These are phyloP conservation scores for Hermaeophaga mercurialis DNA, from an alignment of 2,888 invertebrate genomes.

Conservation along the genomic window DNA sequence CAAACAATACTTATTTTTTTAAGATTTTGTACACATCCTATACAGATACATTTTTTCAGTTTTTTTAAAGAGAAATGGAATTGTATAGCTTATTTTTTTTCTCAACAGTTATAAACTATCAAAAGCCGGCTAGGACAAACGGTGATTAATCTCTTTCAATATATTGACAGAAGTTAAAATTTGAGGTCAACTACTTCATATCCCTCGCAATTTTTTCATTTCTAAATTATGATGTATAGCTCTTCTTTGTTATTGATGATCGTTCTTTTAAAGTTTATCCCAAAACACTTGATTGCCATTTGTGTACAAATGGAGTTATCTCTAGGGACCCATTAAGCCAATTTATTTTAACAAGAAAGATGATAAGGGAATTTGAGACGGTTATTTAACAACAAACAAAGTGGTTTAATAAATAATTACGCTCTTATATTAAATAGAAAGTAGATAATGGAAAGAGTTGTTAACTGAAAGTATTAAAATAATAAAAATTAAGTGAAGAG, in stretches of 20 bases:
- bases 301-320: not conserved
- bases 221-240: slow-evolving; percentile 9
- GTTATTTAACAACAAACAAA: not conserved
- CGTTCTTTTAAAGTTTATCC: slow-evolving; percentile 8
- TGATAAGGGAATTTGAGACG: not conserved
- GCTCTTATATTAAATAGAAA: too few relatives aligned
- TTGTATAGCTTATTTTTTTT: too few relatives aligned
- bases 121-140: not conserved
- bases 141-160: slow-evolving; percentile 2
- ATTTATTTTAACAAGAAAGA: not conserved
- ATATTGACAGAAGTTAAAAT: slow-evolving; percentile 6
- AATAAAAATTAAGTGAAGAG: too few relatives aligned
- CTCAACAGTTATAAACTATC: too few relatives aligned
- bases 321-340: slow-evolving; percentile 1
- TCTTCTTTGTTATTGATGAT: slow-evolving; percentile 9
- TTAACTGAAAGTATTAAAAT: too few relatives aligned
- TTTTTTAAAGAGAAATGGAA: too few relatives aligned
- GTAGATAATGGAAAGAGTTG: too few relatives aligned
- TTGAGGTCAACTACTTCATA: slow-evolving; percentile 5
- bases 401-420: too few relatives aligned
- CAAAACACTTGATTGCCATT: slow-evolving; percentile 2
- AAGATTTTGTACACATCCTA: too few relatives aligned
- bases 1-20: too few relatives aligned
- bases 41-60: too few relatives aligned
- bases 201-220: slow-evolving; percentile 1